Base-by-base conservation (phyloP, 35 echinoderm and acorn worm species). In the Amphiura filiformis region DNA sequence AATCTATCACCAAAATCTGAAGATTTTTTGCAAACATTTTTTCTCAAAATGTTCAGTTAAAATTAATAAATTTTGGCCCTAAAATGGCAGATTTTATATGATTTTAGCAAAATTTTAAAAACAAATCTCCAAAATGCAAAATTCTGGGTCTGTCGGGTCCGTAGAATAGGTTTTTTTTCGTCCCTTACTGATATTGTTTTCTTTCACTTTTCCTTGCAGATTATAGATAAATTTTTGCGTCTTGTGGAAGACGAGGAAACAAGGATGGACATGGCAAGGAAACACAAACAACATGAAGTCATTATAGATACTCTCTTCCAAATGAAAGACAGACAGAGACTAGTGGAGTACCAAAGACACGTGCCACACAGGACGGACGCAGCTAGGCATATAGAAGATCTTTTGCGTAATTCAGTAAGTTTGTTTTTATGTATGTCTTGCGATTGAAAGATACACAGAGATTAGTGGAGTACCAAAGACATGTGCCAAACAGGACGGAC, bases 321-420 rank as follows among this genome's bases (percentile, higher is more conserved):
- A 39, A 30, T 95, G 15, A 95, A 91, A 38, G 93, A 95, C 49
- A 89, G 93, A 32, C 81, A 85, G 65, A 49, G 93, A 56, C 64
- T 95, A 31, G n/a, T 84, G 4, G 40, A 65, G 70, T 95, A 91
- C 81, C 83, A 79, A 52, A 42, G 79, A 35, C 9, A 88, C 31
- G 30, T 57, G 33, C 39, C 84, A 33, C n/a, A 75, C 14, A 35
- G 88, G 47, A 84, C 79, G 20, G 33, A 37, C 4, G 85, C 80
- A 7, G 89, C 78, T n/a, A 91, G 65, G n/a, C 93, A 87, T 56
- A 37, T 84, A 32, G 93, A 88, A 32, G 80, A 81, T 61, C 44
- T 95, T 39, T 78, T 95, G 26, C 91, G 86, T 49, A 91, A 91
- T 34, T 79, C 93, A 32, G 93, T 95, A 76, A 91, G 89, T 88